Evolutionary conservation across 2,888 invertebrate species (phyloP).

Genomic region (Saturnia japonica): DNA sequence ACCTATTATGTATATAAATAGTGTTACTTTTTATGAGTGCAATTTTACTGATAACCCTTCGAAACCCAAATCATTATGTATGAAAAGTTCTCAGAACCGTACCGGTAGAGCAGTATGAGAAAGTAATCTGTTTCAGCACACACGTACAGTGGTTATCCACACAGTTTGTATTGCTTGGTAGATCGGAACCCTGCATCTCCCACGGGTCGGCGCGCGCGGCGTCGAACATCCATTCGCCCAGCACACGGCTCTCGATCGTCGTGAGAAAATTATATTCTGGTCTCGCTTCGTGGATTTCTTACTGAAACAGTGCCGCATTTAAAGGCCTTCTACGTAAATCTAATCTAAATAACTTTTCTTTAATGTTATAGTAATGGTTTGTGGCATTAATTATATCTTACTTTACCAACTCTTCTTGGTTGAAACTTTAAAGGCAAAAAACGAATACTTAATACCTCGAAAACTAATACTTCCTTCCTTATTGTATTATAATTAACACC

Average conservation of each 20-base stretch:
- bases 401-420: too few species aligned
- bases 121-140: not conserved
- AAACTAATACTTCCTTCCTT: too few species aligned
- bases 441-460: too few species aligned
- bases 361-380: too few species aligned
- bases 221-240: constrained; percentile 49
- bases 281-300: constrained; percentile 66
- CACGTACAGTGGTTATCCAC: constrained; percentile 3
- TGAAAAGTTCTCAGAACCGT: not conserved
- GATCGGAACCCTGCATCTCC: constrained; percentile 43
- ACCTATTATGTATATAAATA: not conserved
- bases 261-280: constrained; percentile 68
- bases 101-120: not conserved
- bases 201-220: constrained; percentile 56
- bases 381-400: too few species aligned
- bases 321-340: not conserved
- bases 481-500: too few species aligned
- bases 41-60: not conserved
- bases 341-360: too few species aligned
- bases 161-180: constrained; percentile 4
- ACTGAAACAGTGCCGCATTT: constrained; percentile 31
- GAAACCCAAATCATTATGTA: not conserved
- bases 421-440: too few species aligned
- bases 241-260: constrained; percentile 63
- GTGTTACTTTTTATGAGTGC: not conserved